phyloP scores from a whole-genome alignment of 2,888 invertebrate genomes.

The Cephus sareptanus region DNA sequence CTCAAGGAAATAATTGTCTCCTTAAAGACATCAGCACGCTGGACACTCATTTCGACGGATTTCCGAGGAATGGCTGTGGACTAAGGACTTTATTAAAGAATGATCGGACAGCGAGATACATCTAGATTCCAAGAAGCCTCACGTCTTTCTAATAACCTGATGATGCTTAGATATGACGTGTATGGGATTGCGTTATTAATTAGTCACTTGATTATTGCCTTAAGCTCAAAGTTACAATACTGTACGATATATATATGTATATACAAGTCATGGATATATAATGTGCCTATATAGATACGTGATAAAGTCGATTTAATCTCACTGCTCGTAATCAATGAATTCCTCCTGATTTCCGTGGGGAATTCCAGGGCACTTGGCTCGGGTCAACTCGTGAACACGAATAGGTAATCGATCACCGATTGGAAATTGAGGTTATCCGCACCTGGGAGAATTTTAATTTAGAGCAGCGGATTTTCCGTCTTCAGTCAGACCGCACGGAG shows the following conservation, averaged over 20 bases:
- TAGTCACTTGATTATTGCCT: constrained; percentile 39
- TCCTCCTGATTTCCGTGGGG: background rate
- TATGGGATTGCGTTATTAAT: constrained; percentile 48
- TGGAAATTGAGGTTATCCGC: background rate
- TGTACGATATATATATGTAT: background rate
- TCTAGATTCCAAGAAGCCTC: constrained; percentile 47
- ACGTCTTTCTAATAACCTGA: constrained; percentile 19
- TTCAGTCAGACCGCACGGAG: background rate
- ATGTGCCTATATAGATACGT: background rate
- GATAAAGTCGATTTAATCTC: background rate
- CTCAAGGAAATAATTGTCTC: constrained; percentile 21
- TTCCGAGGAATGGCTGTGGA: constrained; percentile 11
- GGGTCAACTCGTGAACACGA: background rate
- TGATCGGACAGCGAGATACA: constrained; percentile 52
- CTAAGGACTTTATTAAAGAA: constrained; percentile 55
- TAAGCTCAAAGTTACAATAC: background rate
- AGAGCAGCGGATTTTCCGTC: background rate
- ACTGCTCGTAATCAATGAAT: background rate
- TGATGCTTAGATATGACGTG: constrained; percentile 41
- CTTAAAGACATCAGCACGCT: constrained; percentile 18
- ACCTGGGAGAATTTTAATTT: background rate
- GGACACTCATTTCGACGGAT: constrained; percentile 17
- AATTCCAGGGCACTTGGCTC: background rate
- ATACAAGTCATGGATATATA: background rate
- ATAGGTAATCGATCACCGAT: background rate